Evolutionary conservation across 2,113 vertebrate genomes (phyloP).

Genomic region (Mobula hypostoma): DNA sequence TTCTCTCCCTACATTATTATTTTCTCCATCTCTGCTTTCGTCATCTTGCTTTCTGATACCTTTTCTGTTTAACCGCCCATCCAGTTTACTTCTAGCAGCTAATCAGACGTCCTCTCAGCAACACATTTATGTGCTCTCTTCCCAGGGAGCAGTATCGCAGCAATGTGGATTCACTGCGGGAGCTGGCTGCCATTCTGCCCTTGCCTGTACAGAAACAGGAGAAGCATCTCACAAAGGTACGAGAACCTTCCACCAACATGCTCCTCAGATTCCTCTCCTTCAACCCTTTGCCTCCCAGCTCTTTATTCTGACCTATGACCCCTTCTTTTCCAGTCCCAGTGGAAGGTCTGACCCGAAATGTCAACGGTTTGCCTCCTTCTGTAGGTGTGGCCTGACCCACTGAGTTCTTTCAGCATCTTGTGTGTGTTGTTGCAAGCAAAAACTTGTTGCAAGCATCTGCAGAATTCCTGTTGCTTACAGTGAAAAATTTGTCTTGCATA

Average conservation of each 20-base stretch:
- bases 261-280: too few relatives aligned
- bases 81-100: neutral
- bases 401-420: too few relatives aligned
- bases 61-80: neutral
- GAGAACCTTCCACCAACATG: neutral
- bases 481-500: too few relatives aligned
- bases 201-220: neutral
- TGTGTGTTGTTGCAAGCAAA: neutral
- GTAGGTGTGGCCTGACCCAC: too few relatives aligned
- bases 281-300: too few relatives aligned
- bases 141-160: constrained; percentile 33
- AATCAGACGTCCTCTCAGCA: neutral
- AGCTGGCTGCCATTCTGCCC: constrained; percentile 1
- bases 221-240: constrained; percentile 31
- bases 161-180: constrained; percentile 14
- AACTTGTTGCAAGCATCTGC: too few relatives aligned
- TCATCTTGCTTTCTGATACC: neutral
- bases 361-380: too few relatives aligned
- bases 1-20: neutral
- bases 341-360: too few relatives aligned
- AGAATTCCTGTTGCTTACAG: too few relatives aligned
- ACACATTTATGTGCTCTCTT: neutral
- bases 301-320: too few relatives aligned
- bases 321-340: too few relatives aligned
- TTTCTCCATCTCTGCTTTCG: constrained; percentile 40